Evolutionary conservation across 2,113 vertebrate species (phyloP).

Genomic region (Seriola dumerili): DNA sequence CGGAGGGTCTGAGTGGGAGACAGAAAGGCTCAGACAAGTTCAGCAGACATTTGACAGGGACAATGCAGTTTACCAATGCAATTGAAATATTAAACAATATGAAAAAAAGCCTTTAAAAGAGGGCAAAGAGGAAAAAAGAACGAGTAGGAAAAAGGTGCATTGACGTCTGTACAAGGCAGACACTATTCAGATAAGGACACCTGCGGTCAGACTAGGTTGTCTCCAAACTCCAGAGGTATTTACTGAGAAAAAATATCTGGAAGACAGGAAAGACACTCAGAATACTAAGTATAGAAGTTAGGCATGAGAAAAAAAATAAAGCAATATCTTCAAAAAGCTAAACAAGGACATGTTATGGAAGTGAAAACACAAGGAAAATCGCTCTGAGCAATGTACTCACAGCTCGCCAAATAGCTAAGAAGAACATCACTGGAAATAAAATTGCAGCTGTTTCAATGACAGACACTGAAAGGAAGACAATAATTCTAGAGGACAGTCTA

Average conservation of each 20-base stretch:
- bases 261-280: conserved; percentile 15
- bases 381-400: not conserved
- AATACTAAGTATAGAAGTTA: not conserved
- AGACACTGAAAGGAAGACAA: not conserved
- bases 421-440: not conserved
- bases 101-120: not conserved
- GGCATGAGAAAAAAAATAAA: not conserved
- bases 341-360: conserved; percentile 19
- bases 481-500: not conserved
- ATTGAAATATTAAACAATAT: not conserved
- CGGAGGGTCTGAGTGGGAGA: conserved; percentile 88
- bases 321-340: not conserved
- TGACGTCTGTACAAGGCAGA: not conserved
- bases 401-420: not conserved
- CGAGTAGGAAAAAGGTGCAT: not conserved
- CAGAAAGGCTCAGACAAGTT: conserved; percentile 23
- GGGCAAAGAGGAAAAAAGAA: conserved; percentile 11
- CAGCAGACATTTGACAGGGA: conserved; percentile 21
- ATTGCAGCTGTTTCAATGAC: not conserved
- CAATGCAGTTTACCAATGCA: conserved; percentile 79
- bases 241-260: not conserved
- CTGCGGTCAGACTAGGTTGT: conserved; percentile 2
- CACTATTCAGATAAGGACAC: conserved; percentile 20
- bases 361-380: conserved; percentile 7
- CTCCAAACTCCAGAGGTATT: conserved; percentile 29